Evolutionary conservation across 2,113 vertebrate genomes (phyloP), one percentile per base, ranked within the genome.

Genomic region (Myanophis thanlyinensis): DNA sequence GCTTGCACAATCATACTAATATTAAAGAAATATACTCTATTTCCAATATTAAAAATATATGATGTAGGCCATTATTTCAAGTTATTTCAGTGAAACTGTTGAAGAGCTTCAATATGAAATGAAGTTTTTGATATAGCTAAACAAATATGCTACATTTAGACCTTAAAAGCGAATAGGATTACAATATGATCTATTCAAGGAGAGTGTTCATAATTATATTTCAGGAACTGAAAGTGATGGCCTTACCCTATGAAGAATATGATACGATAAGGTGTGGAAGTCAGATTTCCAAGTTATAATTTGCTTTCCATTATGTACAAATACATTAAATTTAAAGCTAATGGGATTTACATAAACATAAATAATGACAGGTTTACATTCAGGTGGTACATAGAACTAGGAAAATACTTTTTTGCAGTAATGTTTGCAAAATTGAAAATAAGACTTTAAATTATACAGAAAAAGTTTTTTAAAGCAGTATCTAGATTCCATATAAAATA

Each of bases 21-120:
- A 9, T 80, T 80, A 44, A 44, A n/a, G 40, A 91, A 85, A 20
- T 95, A 10, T 4, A 91, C 30, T 80, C 15, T 84, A 91, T 94
- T 88, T 20, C 59, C 3, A 51, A 6, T 0, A 67, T 73, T 87
- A 5, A 23, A 5, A 47, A 25, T 0, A 11, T 5, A 23, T 93
- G 18, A 59, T 30, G 7, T 85, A 67, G 44, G 44, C 40, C n/a
- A n/a, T n/a, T n/a, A 90, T 13, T 59, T 46, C 49, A 35, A 11
- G 20, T 30, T 67, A 51, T 35, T 87, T 73, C 35, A 18, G 35
- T 67, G 48, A 20, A 84, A 9, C 8, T 27, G 15, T 49, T 90
- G 13, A 85, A 90, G n/a, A 48, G 48, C 25, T 90, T 93, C 73
- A 35, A 5, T 85, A 86, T 86, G 35, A 20, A 67, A 46, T 87